A percentile compares a stretch with the other conserved stretches of the same genome.
These are phyloP conservation scores for Pristionchus japonicus DNA, from an alignment of 2,888 invertebrate genomes.

Conservation along the genomic window DNA sequence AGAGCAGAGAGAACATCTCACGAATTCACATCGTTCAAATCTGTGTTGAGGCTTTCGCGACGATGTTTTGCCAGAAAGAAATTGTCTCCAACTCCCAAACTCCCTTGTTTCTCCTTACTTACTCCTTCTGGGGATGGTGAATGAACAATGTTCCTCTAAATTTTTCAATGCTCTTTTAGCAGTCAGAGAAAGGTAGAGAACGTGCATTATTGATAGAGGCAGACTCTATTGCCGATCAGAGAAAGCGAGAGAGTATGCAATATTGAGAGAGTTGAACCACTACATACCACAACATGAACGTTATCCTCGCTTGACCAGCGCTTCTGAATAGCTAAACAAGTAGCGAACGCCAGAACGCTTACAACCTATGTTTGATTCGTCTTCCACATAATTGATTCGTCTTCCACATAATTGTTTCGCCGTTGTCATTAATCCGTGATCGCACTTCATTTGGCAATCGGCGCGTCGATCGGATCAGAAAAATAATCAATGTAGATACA, in stretches of 20 bases:
- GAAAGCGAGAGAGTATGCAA: neutral
- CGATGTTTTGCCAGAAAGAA: neutral
- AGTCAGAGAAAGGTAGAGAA: neutral
- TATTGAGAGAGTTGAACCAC: neutral
- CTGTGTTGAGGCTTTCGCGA: too few species aligned
- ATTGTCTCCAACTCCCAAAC: neutral
- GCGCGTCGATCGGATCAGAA: too few species aligned
- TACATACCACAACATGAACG: neutral
- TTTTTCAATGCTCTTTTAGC: neutral
- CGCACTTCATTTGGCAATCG: too few species aligned
- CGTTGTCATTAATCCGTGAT: too few species aligned
- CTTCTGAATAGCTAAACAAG: neutral
- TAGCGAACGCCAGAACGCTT: neutral
- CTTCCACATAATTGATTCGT: neutral
- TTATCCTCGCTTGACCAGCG: neutral
- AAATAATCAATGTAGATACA: too few species aligned
- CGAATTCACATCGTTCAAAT: slow-evolving; percentile 14
- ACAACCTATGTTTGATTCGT: neutral
- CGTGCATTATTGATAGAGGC: neutral
- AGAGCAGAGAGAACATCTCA: neutral
- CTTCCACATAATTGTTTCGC: neutral
- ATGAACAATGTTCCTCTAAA: neutral
- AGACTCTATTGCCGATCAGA: neutral
- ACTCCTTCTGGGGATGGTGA: neutral
- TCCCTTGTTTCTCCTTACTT: neutral